A percentile compares a stretch with the other conserved stretches of the same genome.
These are phyloP conservation scores for Bradynema listronoti DNA, from an alignment of 1,140 invertebrate species.

Conservation along the genomic window DNA sequence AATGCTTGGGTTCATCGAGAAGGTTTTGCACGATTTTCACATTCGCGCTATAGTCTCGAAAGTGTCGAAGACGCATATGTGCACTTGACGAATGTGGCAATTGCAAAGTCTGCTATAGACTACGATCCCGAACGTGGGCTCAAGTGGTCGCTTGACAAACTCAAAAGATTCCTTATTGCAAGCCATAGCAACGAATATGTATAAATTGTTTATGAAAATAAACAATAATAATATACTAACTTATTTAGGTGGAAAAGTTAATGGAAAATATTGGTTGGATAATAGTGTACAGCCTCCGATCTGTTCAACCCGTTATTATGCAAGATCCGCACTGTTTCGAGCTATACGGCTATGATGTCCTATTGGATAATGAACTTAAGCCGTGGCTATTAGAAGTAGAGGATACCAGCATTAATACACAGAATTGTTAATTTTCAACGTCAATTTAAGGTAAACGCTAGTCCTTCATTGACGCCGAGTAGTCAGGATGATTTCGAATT, in stretches of 20 bases:
- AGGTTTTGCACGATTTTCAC: conserved; percentile 62
- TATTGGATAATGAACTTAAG: conserved; percentile 60
- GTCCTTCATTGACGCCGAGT: conserved; percentile 62
- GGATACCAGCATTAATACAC: too few species aligned
- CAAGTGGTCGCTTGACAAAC: conserved; percentile 61
- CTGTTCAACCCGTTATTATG: conserved; percentile 59
- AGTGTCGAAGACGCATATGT: conserved; percentile 62
- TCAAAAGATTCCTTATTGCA: conserved; percentile 59
- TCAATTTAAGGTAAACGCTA: conserved; percentile 59
- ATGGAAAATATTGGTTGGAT: conserved; percentile 60
- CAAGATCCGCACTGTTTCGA: conserved; percentile 64
- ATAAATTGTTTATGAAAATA: conserved; percentile 2
- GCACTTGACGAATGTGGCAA: conserved; percentile 63
- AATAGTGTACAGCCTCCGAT: conserved; percentile 60
- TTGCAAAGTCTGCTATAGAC: conserved; percentile 62
- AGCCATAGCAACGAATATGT: conserved; percentile 58
- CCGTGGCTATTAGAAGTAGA: conserved; percentile 46
- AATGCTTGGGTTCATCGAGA: conserved; percentile 62
- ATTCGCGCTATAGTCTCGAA: conserved; percentile 60
- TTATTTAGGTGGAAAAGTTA: conserved; percentile 57
- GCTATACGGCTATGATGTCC: conserved; percentile 63
- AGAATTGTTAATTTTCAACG: conserved; percentile 46
- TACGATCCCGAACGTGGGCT: conserved; percentile 63
- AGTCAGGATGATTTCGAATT: conserved; percentile 62
- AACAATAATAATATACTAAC: background rate